Percentiles rank a stretch among this genome's conserved stretches.
Evolutionary conservation across 1,140 invertebrate species (phyloP).

Genomic region (Eupristina koningsbergeri): DNA sequence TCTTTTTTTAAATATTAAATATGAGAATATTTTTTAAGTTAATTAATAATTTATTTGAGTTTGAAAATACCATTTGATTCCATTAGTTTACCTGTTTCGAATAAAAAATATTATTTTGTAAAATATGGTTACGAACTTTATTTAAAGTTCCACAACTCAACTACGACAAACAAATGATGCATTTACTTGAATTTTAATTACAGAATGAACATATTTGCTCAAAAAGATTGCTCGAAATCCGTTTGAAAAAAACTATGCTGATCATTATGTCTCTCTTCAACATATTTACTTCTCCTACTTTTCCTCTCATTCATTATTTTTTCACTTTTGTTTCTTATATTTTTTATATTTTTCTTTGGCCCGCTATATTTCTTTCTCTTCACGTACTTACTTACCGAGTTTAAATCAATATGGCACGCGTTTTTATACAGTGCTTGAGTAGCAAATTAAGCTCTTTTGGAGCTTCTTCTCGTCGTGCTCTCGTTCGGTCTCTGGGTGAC

Average conservation of each 20-base stretch:
- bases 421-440: constrained; percentile 31
- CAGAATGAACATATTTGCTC: too few relatives aligned
- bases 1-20: not conserved
- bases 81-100: too few relatives aligned
- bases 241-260: not conserved
- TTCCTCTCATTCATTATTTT: not conserved
- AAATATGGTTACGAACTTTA: too few relatives aligned
- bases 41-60: too few relatives aligned
- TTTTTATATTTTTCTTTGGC: not conserved
- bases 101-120: too few relatives aligned
- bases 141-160: too few relatives aligned
- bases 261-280: not conserved
- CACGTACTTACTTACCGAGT: constrained; percentile 10
- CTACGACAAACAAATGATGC: too few relatives aligned
- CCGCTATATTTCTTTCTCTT: not conserved
- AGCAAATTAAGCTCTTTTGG: constrained; percentile 35
- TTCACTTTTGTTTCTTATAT: not conserved
- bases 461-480: constrained; percentile 3
- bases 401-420: constrained; percentile 33
- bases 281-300: not conserved
- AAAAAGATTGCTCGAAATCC: too few relatives aligned
- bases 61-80: too few relatives aligned
- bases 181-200: too few relatives aligned
- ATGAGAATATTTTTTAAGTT: too few relatives aligned
- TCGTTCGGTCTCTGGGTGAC: not conserved